These are phyloP conservation scores for Myiopsitta monachus DNA, from an alignment of 2,113 vertebrate genomes.

Conservation along the genomic window DNA sequence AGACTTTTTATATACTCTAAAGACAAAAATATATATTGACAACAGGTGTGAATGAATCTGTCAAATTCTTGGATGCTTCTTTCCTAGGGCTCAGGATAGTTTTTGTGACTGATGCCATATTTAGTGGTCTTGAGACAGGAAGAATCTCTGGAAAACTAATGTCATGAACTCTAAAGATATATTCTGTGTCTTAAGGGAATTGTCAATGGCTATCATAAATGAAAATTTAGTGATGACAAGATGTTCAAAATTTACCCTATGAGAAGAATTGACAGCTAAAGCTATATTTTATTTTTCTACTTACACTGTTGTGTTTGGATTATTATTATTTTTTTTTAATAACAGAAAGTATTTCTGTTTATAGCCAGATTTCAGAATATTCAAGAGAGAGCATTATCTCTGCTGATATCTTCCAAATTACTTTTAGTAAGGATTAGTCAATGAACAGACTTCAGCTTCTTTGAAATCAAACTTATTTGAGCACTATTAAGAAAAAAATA, in stretches of 20 bases:
- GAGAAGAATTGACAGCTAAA: not conserved
- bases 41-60: not conserved
- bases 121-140: not conserved
- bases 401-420: not conserved
- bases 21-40: not conserved
- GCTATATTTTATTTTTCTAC: not conserved
- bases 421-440: not conserved
- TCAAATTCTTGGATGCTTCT: not conserved
- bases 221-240: not conserved
- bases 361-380: not conserved
- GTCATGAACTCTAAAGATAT: not conserved
- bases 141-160: not conserved
- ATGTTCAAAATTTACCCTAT: not conserved
- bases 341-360: not conserved
- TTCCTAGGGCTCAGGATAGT: not conserved
- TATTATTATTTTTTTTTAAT: not conserved
- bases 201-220: not conserved
- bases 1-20: not conserved
- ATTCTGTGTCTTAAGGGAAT: not conserved
- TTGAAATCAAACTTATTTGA: not conserved
- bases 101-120: not conserved
- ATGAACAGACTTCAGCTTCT: not conserved
- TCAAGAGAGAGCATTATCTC: not conserved
- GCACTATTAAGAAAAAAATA: not conserved
- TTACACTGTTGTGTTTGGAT: not conserved